These are phyloP conservation scores for Diceros bicornis DNA, from an alignment of 2,797 vertebrate genomes.

Conservation along the genomic window DNA sequence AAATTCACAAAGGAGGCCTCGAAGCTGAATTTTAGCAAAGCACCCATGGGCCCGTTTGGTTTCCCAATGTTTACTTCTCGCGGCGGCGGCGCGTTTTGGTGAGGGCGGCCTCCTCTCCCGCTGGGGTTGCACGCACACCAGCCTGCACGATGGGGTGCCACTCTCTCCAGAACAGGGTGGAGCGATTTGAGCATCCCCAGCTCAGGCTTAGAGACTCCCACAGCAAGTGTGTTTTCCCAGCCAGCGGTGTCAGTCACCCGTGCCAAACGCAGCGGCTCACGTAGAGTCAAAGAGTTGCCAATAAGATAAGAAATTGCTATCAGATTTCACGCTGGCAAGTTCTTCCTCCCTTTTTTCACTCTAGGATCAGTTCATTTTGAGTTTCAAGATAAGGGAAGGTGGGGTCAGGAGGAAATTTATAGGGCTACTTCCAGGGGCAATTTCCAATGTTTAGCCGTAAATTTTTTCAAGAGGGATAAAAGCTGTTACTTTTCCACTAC, in stretches of 20 bases:
- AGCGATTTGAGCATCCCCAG: background rate
- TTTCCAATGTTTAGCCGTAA: conserved; percentile 77
- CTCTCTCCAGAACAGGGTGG: background rate
- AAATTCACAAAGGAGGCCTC: background rate
- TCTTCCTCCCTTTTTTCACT: conserved; percentile 62
- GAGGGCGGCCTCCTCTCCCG: background rate
- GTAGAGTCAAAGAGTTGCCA: conserved; percentile 65
- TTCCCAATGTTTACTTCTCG: background rate
- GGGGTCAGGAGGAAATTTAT: conserved; percentile 77
- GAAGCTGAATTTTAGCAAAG: background rate
- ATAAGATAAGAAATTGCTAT: conserved; percentile 78
- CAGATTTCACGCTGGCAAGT: conserved; percentile 65
- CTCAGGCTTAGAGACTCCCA: conserved; percentile 1
- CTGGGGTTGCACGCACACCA: background rate
- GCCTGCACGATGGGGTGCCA: background rate
- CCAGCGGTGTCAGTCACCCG: conserved; percentile 59
- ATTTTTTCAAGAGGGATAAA: conserved; percentile 80
- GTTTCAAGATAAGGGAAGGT: conserved; percentile 77
- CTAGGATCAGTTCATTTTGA: conserved; percentile 72
- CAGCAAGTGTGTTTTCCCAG: conserved; percentile 50
- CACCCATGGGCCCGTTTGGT: accelerated
- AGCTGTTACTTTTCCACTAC: conserved; percentile 63
- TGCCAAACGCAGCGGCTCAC: conserved; percentile 76
- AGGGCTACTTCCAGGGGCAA: background rate
- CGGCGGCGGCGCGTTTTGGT: background rate